Conservation (phyloP, 2,113 vertebrate genomes). For the Carlito syrichta region DNA sequence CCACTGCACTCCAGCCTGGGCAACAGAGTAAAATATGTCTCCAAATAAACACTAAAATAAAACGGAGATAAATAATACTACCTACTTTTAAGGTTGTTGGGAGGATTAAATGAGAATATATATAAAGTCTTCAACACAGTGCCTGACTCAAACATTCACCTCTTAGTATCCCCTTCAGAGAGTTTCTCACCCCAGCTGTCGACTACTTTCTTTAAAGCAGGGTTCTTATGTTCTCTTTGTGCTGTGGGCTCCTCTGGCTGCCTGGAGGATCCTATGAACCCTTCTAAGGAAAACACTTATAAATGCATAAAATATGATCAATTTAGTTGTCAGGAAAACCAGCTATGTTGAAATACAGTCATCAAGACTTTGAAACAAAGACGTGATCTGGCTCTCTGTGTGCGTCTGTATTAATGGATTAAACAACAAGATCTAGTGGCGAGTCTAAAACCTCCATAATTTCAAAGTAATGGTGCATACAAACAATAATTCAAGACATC, state of each 20-base stretch:
- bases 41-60: too few relatives aligned
- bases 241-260: not conserved
- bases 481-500: constrained; percentile 25
- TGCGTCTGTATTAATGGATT: constrained; percentile 15
- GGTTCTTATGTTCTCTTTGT: not conserved
- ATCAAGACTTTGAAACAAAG: constrained; percentile 49
- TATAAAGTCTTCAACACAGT: not conserved
- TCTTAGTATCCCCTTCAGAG: not conserved
- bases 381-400: not conserved
- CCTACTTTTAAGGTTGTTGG: not conserved
- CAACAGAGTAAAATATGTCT: too few relatives aligned
- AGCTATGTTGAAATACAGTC: constrained; percentile 30
- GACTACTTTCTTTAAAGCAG: not conserved
- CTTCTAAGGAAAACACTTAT: constrained; percentile 5
- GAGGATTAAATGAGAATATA: not conserved
- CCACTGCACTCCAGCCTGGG: too few relatives aligned
- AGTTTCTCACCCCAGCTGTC: not conserved
- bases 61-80: not conserved
- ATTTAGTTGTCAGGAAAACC: not conserved
- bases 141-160: not conserved
- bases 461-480: not conserved
- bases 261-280: not conserved
- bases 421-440: constrained; percentile 5
- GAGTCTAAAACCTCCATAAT: constrained; percentile 36
- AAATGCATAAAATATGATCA: not conserved